A percentile compares a stretch with the other conserved stretches of the same genome.
Conservation (phyloP, 2,797 vertebrate species). For the Melanotaenia nigrans region DNA sequence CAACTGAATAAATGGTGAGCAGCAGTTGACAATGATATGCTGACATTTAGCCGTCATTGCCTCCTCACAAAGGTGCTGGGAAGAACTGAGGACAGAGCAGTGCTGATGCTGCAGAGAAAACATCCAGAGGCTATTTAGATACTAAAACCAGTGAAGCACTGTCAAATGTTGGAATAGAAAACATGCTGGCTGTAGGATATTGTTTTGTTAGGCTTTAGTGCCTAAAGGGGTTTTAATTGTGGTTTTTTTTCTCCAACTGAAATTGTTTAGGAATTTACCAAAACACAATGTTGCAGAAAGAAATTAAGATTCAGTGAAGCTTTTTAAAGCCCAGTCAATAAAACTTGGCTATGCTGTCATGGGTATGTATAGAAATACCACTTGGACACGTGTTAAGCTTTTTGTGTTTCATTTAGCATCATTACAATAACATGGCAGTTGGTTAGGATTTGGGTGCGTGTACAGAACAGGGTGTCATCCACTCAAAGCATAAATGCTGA, state of each 20-base stretch:
- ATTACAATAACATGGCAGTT: too few species aligned
- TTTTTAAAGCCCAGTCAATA: constrained; percentile 5
- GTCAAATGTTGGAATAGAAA: constrained; percentile 43
- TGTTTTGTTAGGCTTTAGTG: constrained; percentile 22
- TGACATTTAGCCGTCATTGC: constrained; percentile 62
- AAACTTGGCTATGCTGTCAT: too few species aligned
- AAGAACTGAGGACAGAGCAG: constrained; percentile 13
- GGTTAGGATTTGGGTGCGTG: too few species aligned
- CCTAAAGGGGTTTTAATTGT: not conserved
- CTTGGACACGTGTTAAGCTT: too few species aligned
- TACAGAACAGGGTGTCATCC: too few species aligned
- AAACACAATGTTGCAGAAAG: constrained; percentile 19
- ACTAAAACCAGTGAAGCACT: constrained; percentile 48
- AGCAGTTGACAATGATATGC: constrained; percentile 20
- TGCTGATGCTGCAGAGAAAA: constrained; percentile 41
- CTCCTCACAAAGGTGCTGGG: constrained; percentile 31
- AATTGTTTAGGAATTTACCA: constrained; percentile 30
- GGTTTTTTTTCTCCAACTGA: not conserved
- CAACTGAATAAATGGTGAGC: constrained; percentile 28
- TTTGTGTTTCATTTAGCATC: too few species aligned
- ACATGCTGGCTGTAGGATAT: constrained; percentile 41
- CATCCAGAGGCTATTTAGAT: constrained; percentile 52
- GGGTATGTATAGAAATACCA: too few species aligned
- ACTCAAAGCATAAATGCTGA: not conserved
- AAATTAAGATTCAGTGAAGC: not conserved